Evolutionary conservation across 92 coral and sea anemone genomes (phyloP).

Genomic region (Scolanthus callimorphus): DNA sequence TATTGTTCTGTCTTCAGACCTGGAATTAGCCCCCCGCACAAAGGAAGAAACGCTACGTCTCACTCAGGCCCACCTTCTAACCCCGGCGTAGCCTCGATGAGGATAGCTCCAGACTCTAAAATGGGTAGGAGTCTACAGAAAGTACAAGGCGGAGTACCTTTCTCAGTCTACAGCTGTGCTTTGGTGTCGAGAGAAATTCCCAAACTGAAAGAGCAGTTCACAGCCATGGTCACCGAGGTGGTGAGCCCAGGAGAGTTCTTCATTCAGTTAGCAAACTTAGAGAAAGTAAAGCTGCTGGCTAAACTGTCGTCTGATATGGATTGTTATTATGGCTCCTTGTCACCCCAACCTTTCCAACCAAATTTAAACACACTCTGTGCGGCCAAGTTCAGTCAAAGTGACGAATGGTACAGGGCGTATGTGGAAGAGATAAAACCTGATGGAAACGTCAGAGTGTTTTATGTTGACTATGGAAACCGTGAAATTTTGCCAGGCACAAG

Average conservation of each 20-base stretch:
- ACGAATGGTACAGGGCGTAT: constrained; percentile 70
- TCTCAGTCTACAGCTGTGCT: constrained; percentile 7
- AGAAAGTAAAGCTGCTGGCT: constrained; percentile 16
- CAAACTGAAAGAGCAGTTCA: constrained; percentile 25
- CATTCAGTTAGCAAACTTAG: constrained; percentile 53
- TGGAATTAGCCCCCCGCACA: no score
- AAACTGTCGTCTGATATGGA: constrained; percentile 43
- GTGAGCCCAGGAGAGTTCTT: constrained; percentile 59
- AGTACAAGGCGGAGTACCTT: not conserved
- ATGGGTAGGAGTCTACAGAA: no score
- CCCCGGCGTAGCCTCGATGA: no score
- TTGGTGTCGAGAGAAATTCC: constrained; percentile 11
- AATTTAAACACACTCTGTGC: constrained; percentile 14
- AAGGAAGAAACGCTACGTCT: no score
- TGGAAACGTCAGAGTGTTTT: constrained; percentile 27
- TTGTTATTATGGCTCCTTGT: constrained; percentile 11
- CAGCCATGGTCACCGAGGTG: constrained; percentile 60
- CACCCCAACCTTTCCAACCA: constrained; percentile 10
- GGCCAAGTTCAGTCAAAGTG: constrained; percentile 31
- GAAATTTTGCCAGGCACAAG: constrained; percentile 37
- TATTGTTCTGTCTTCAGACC: no score
- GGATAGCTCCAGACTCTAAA: no score
- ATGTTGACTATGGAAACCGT: constrained; percentile 80
- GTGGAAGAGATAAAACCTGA: constrained; percentile 35
- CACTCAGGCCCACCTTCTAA: no score